Base-by-base conservation (phyloP, 2,888 invertebrate species). In the Nomada goodeniana region DNA sequence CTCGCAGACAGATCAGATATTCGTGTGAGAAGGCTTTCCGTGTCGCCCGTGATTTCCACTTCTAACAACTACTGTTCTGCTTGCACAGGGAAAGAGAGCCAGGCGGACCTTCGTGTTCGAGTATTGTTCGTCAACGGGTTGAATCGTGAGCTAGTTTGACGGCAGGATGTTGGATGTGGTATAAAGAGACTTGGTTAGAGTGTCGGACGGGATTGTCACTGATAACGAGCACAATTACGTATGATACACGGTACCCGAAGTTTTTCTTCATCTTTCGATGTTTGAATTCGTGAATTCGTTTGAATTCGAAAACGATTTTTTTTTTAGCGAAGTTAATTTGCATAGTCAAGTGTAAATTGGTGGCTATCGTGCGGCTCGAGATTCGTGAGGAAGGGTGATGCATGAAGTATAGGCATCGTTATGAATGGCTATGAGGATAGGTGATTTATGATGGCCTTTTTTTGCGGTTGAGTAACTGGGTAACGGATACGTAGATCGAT, bases 1-100 rank as follows among this genome's bases (percentile, higher is more conserved):
- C 9, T 23, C 26, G 63, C 55, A 20, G 44, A 59, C 68, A 13
- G 7, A 20, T 23, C 42, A 52, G 67, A 9, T 26, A 26, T 75
- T 76, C 82, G 79, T 69, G 68, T 10, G 71, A 47, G 72, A 79
- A 44, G 59, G 71, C 71, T 83, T 72, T 82, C 47, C 71, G 74
- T 78, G 73, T 78, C 74, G 50, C 61, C 20, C 44, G 70, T 59
- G 53, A 73, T 77, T 83, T 64, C 42, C 44, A 53, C 23, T 29
- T 15, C 63, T 53, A 63, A 42, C 59, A n/a, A 53, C 47, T 26
- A 65, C 0, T 26, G 2, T n/a, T 2, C 57, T 9, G 36, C n/a
- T 47, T 20, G 5, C 50, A 52, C n/a, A 26, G 65, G 71, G 13
- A 76, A 44, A 64, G 70, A 74, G 20, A 68, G 64, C 42, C 73